Base-by-base conservation (phyloP, 2,113 vertebrate species). In the Polypterus bichir region DNA sequence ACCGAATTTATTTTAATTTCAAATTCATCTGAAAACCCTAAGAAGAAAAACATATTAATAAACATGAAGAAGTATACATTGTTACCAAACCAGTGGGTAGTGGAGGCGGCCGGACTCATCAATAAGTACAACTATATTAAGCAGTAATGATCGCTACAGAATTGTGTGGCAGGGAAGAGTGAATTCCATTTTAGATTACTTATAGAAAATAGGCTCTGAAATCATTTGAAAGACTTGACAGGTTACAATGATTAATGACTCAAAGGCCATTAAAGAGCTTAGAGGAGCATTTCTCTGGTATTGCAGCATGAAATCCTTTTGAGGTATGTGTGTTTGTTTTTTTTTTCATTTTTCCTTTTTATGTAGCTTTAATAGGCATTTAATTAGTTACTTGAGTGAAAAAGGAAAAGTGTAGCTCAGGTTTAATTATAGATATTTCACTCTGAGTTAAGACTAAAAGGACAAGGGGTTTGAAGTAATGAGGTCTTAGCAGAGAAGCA, bases 381-480 rank as follows among this genome's bases (percentile, higher is more conserved):
- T 61, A 61, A 61, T 61, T 61, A 61, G 48, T 51, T 51, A 48
- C 5, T 51, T 61, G 48, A 44, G 11, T 44, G 9, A 27, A 9
- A 61, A 27, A 61, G 11, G 7, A 51, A 61, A 61, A 44, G 59
- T 61, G 48, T 61, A 49, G 59, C 11, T 44, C 3, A 44, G 59
- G 59, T 61, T 61, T 61, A 61, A 61, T 61, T 61, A 61, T 61
- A 61, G 48, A 3, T 51, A 55, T 6, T 55, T 55, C 54, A 61
- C 59, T 61, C 48, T 61, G n/a, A 49, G 59, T 51, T 49, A 5
- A 49, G 46, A 60, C 49, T 52, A 61, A 61, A 61, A 44, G 59
- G 7, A 27, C 59, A 60, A n/a, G 59, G 48, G 10, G 59, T 11
- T 49, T 59, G 4, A 46, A 6, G 47, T 61, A 61, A 61, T 61